Conservation (phyloP, 2,113 vertebrate genomes). For the Baryphthengus martii region DNA sequence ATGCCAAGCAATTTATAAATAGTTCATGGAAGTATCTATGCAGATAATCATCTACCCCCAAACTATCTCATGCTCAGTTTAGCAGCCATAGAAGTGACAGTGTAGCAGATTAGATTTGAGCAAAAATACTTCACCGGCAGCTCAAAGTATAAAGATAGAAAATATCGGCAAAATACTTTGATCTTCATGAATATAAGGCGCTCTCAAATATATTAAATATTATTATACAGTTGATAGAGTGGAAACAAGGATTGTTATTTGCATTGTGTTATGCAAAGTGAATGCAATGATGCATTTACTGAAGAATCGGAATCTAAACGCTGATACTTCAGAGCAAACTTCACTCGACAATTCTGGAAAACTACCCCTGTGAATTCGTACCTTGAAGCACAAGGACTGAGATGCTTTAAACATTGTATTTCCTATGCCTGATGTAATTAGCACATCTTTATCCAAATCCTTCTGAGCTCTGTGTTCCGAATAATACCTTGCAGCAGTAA, state of each 20-base stretch:
- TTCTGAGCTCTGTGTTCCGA: neutral
- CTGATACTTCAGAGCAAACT: neutral
- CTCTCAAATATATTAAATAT: neutral
- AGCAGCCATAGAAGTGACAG: neutral
- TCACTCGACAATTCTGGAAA: neutral
- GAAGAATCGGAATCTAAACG: neutral
- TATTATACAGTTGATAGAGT: neutral
- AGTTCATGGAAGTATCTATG: neutral
- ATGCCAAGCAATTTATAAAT: conserved; percentile 13
- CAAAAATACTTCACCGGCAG: neutral
- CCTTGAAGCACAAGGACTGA: neutral
- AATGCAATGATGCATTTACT: neutral
- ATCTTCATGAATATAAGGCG: neutral
- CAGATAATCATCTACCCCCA: conserved; percentile 2
- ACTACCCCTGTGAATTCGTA: neutral
- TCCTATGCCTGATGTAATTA: conserved; percentile 7
- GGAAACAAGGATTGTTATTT: neutral
- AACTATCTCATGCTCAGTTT: neutral
- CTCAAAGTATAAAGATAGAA: neutral
- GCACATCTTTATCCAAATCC: neutral
- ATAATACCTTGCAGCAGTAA: neutral
- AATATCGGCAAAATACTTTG: conserved; percentile 13
- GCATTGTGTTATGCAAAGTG: neutral
- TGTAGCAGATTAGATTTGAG: neutral
- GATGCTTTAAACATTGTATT: neutral